Evolutionary conservation across 2,113 vertebrate species (phyloP), one percentile per base, ranked within the genome.

Genomic region (Cercopithecus mona): DNA sequence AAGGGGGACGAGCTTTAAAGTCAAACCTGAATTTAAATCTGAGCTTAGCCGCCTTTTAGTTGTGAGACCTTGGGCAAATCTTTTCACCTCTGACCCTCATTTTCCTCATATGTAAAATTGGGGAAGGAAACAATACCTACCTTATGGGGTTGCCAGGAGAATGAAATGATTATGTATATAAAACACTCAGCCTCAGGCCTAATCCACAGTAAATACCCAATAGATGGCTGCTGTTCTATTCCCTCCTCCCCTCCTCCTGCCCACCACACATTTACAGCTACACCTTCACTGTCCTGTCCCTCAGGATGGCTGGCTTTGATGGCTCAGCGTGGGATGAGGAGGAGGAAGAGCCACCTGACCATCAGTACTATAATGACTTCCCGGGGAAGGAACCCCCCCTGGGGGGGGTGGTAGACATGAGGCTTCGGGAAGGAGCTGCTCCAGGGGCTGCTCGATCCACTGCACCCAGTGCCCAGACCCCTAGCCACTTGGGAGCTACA

Each of bases 281-380:
- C 18, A 10, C 20, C 40, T 45, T 90, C 61, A 32, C 64, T 11
- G 9, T 59, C 35, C 50, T 81, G 45, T 50, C 38, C 23, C 57
- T 38, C 97, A 99, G 99, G 98, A 99, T 99, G 99, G 99, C 99
- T 23, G 99, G 99, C 0, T 99, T 99, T 12, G 99, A 99, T 68
- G 99, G 99, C 94, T 99, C 99, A 8, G 99, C 99, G 4, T 99
- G 99, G 99, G 99, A 99, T 88, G 99, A 99, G 96, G 99, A 99
- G 25, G 99, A 99, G 18, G 99, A 99, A 94, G 99, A 99, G 4
- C 98, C 99, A 11, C 97, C 99, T 0, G 99, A 99, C 7, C 99
- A 99, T 94, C 99, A 99, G 5, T 99, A 99, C 98, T 99, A 99
- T 97, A 99, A 99, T 11, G 99, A 99, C 96, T 99, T 99, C 96